phyloP scores from a whole-genome alignment of 2,113 vertebrate genomes.

The Pteronura brasiliensis region DNA sequence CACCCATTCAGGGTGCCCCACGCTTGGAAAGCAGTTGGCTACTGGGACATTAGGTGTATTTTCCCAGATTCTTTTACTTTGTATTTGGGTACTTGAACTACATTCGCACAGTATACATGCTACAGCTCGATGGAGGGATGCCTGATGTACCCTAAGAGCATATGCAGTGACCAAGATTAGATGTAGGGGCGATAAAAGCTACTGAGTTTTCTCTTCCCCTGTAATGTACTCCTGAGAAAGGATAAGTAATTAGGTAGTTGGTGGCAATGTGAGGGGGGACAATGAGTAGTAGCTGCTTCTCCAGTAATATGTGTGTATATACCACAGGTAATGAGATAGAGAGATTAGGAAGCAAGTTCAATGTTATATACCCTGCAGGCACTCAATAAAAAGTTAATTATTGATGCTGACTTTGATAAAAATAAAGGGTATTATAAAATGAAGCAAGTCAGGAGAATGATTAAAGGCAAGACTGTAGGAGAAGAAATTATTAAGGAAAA shows the following conservation, averaged over 20 bases:
- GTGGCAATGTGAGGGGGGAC: not conserved
- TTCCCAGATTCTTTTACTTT: not conserved
- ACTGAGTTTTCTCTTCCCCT: not conserved
- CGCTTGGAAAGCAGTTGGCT: not conserved
- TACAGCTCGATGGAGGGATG: not conserved
- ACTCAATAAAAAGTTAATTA: not conserved
- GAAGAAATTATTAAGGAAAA: not conserved
- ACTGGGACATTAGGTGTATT: not conserved
- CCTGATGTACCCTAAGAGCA: not conserved
- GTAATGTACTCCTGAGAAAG: not conserved
- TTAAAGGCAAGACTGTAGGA: not conserved
- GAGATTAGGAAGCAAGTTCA: not conserved
- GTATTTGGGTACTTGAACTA: not conserved
- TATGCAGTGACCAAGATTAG: not conserved
- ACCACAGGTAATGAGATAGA: not conserved
- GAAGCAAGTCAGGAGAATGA: not conserved
- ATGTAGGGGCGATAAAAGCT: not conserved
- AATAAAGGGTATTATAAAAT: not conserved
- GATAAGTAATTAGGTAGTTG: not conserved
- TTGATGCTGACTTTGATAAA: not conserved
- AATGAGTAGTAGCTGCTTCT: not conserved
- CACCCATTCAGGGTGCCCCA: not conserved
- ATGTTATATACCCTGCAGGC: not conserved
- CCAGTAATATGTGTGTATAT: not conserved
- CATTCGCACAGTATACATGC: not conserved